These are phyloP conservation scores for Apis florea DNA, from an alignment of 1,140 invertebrate genomes.

Conservation along the genomic window DNA sequence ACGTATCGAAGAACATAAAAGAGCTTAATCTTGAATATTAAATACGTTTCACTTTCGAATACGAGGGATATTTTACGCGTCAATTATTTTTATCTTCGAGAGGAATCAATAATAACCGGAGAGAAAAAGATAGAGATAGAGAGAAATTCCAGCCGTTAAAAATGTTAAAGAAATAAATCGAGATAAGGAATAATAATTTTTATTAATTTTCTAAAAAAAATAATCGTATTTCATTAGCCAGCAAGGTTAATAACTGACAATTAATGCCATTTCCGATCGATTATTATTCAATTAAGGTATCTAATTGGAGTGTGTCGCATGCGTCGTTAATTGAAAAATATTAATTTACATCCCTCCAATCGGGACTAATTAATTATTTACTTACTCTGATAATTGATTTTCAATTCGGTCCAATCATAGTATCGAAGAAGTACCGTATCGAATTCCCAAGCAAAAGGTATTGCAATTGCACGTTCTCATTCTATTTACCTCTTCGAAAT, in stretches of 20 bases:
- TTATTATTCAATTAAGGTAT: not conserved
- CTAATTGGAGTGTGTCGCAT: not conserved
- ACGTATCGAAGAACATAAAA: too few relatives aligned
- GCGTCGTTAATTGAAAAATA: not conserved
- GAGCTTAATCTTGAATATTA: too few relatives aligned
- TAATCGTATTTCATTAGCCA: not conserved
- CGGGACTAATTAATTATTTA: slow-evolving; percentile 15
- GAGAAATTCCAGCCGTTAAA: not conserved
- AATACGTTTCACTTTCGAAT: too few relatives aligned
- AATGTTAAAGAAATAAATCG: not conserved
- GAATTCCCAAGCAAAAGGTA: too few relatives aligned
- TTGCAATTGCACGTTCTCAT: not conserved
- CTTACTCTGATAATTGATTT: slow-evolving; percentile 10
- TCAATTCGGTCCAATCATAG: not conserved
- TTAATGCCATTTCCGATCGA: not conserved
- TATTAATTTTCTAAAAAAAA: not conserved
- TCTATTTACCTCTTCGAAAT: too few relatives aligned
- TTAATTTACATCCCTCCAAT: not conserved
- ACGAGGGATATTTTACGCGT: not conserved
- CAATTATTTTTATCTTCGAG: not conserved
- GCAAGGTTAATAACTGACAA: not conserved
- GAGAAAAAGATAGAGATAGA: too few relatives aligned
- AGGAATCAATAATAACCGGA: not conserved
- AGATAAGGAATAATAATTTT: not conserved
- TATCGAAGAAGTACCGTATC: not conserved